phyloP scores from a whole-genome alignment of 2,888 invertebrate species.

The Amaurobius ferox region DNA sequence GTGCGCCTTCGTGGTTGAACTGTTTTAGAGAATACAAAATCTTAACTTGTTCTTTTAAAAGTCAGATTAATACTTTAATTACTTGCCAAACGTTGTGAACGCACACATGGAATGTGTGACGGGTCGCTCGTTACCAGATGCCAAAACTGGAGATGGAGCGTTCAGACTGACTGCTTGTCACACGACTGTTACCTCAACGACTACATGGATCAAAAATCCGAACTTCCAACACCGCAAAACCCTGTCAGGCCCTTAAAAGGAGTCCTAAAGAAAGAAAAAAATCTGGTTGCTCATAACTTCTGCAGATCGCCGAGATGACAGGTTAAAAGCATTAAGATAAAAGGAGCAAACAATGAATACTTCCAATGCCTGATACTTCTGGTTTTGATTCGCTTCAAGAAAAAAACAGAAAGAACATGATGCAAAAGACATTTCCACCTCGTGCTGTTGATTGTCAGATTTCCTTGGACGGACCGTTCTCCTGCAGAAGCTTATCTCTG shows the following conservation, averaged over 20 bases:
- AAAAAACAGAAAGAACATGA: not conserved
- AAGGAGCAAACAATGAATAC: conserved; percentile 23
- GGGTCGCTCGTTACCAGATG: not conserved
- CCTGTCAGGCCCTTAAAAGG: not conserved
- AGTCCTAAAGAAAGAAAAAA: not conserved
- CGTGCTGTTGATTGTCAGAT: conserved; percentile 23
- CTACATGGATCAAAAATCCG: not conserved
- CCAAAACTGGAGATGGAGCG: not conserved
- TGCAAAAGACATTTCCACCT: conserved; percentile 27
- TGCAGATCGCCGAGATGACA: conserved; percentile 13
- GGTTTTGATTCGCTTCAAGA: conserved; percentile 21
- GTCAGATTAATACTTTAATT: too few species aligned
- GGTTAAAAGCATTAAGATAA: conserved; percentile 26
- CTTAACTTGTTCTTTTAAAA: too few species aligned
- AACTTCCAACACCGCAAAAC: not conserved
- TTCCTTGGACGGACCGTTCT: conserved; percentile 1
- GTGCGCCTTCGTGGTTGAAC: too few species aligned
- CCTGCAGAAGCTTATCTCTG: not conserved
- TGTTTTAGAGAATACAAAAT: too few species aligned
- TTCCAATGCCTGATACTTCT: conserved; percentile 11
- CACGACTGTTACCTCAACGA: not conserved
- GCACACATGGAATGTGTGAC: too few species aligned
- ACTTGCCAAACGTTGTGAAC: too few species aligned
- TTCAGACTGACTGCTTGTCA: not conserved
- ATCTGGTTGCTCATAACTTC: not conserved